phyloP scores from a whole-genome alignment of 2,888 invertebrate genomes.

The Hirtodrosophila confusa region DNA sequence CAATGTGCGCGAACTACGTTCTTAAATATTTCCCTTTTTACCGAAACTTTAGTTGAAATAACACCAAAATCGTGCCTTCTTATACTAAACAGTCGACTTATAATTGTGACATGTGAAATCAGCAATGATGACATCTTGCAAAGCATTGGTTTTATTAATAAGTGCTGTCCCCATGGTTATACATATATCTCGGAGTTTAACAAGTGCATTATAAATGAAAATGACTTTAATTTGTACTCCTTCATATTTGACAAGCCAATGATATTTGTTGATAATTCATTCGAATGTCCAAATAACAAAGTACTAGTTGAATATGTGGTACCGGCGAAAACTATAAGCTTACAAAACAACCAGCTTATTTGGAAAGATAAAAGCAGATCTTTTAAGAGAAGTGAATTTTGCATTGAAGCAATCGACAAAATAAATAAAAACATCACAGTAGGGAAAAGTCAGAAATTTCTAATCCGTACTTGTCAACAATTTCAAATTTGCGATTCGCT shows the following conservation, averaged over 20 bases:
- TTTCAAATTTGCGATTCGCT: slow-evolving; percentile 56
- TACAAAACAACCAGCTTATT: slow-evolving; percentile 57
- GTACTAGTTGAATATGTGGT: slow-evolving; percentile 81
- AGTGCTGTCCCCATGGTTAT: slow-evolving; percentile 81
- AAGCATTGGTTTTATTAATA: slow-evolving; percentile 72
- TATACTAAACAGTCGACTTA: slow-evolving; percentile 54
- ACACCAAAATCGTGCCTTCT: slow-evolving; percentile 59
- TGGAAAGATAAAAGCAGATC: slow-evolving; percentile 50
- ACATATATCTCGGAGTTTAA: slow-evolving; percentile 63
- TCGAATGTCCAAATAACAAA: slow-evolving; percentile 68
- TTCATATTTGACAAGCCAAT: slow-evolving; percentile 65
- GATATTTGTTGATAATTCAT: slow-evolving; percentile 70
- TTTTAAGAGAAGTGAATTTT: slow-evolving; percentile 69
- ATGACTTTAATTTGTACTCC: slow-evolving; percentile 65
- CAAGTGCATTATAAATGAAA: slow-evolving; percentile 58
- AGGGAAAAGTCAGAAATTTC: slow-evolving; percentile 30
- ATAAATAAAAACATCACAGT: not conserved
- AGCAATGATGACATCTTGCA: slow-evolving; percentile 38
- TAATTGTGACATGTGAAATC: slow-evolving; percentile 60
- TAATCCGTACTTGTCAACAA: slow-evolving; percentile 72
- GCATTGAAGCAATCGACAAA: slow-evolving; percentile 77
- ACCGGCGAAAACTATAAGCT: slow-evolving; percentile 58
- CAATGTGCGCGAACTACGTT: slow-evolving; percentile 12
- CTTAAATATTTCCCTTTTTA: slow-evolving; percentile 25
- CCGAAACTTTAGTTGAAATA: slow-evolving; percentile 18